These are phyloP conservation scores for Xerus inauris DNA, from an alignment of 2,113 vertebrate species.

Conservation along the genomic window DNA sequence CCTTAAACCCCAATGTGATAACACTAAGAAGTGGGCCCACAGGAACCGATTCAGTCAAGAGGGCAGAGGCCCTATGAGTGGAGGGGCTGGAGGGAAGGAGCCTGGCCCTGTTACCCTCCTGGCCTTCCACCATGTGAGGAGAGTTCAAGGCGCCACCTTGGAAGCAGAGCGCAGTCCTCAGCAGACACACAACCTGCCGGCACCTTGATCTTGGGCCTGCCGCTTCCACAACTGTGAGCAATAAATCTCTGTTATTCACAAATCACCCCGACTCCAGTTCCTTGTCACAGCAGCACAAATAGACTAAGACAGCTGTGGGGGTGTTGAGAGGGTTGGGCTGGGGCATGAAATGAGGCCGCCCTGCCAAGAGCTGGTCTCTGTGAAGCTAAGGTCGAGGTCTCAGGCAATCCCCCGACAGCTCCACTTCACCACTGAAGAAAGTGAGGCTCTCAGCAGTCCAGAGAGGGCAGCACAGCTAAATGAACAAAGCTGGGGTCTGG, in stretches of 20 bases:
- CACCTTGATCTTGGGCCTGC: background rate
- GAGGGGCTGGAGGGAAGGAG: background rate
- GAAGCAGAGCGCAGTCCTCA: background rate
- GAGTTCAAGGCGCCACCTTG: background rate
- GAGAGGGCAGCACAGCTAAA: background rate
- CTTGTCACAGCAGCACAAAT: background rate
- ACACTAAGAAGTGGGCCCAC: background rate
- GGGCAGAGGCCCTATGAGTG: background rate
- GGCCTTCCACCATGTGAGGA: background rate
- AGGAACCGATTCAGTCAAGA: background rate
- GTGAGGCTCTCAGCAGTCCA: background rate
- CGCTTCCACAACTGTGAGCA: background rate
- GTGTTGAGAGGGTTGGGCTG: background rate
- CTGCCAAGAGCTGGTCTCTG: background rate
- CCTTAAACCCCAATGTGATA: background rate
- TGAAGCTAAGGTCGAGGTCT: background rate
- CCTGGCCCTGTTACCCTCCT: background rate
- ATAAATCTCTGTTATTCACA: background rate
- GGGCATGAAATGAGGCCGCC: fast-evolving
- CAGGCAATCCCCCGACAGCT: too few species aligned
- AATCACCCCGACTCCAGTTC: background rate
- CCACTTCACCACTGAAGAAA: background rate
- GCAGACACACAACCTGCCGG: background rate
- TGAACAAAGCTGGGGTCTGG: background rate
- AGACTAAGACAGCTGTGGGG: background rate